Evolutionary conservation across 2,113 vertebrate species (phyloP), one percentile per base, ranked within the genome.

Genomic region (Uria aalge): DNA sequence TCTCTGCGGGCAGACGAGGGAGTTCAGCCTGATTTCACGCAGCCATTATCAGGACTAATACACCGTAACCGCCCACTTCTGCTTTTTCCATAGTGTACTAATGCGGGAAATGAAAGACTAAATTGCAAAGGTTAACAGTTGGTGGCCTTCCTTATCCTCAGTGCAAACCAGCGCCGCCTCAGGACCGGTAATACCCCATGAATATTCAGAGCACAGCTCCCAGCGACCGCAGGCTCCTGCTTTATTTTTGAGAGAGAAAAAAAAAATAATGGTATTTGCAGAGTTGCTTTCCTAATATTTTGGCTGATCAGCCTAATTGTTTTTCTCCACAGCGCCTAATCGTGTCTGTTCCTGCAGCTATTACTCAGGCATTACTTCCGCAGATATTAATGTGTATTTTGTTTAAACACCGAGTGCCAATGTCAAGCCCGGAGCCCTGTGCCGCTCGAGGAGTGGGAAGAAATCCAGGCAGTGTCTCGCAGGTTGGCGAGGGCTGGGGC

Each of bases 71-170:
- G 0, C 11, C 11, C 63, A 3, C 64, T 29, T 16, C 79, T 19
- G 62, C 30, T 48, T 32, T 9, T 47, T 27, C 36, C 4, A 0
- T 0, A 1, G 29, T 0, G 22, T 26, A 8, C 27, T 13, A 29
- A 6, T 1, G 26, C 1, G 7, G 60, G 84, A 57, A 40, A 36
- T 4, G 76, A 22, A 38, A 43, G 66, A 1, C 27, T 6, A n/a
- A 43, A 5, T 5, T 17, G 52, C 53, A 76, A 5, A 60, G 67
- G 75, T 26, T 34, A 63, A 3, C 34, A 29, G 43, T 13, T 5
- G 40, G 30, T 43, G 45, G 5, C 36, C 14, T 68, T 11, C 80
- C 81, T 56, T 2, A 5, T 11, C 55, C 63, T 38, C 11, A 15
- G 34, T 9, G 50, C 36, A 7, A 30, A 19, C 5, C 3, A n/a